Percentiles rank a stretch among this genome's conserved stretches.
These are phyloP conservation scores for Erythrolamprus reginae DNA, from an alignment of 2,113 vertebrate species.

Conservation along the genomic window DNA sequence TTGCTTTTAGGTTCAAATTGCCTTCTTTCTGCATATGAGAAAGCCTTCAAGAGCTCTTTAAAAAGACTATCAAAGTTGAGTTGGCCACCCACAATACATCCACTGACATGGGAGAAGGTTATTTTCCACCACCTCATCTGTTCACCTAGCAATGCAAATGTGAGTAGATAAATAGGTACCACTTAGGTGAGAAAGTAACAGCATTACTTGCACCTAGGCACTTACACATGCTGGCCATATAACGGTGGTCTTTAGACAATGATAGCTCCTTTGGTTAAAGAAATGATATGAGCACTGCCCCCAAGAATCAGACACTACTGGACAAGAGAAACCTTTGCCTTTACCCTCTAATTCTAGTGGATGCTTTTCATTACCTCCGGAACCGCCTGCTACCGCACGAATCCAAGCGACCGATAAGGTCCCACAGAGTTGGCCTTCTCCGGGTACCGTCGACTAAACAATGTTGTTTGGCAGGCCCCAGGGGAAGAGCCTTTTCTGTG, in stretches of 20 bases:
- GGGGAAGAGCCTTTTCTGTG: too few relatives aligned
- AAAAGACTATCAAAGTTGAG: not conserved
- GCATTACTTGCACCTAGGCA: not conserved
- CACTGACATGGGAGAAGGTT: not conserved
- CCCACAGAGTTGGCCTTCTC: too few relatives aligned
- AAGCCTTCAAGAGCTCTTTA: not conserved
- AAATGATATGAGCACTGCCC: not conserved
- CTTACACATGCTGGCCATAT: not conserved
- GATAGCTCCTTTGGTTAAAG: not conserved
- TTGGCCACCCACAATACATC: not conserved
- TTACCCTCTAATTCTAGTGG: not conserved
- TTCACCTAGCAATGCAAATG: not conserved
- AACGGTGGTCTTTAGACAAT: not conserved
- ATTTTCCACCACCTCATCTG: not conserved
- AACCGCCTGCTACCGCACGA: too few relatives aligned
- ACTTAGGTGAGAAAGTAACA: not conserved
- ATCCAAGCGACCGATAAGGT: too few relatives aligned
- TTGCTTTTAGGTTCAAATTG: not conserved
- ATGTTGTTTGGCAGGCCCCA: too few relatives aligned
- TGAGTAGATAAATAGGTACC: not conserved
- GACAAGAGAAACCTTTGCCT: not conserved
- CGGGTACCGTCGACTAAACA: too few relatives aligned
- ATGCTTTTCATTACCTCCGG: too few relatives aligned
- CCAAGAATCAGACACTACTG: not conserved
- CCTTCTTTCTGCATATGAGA: not conserved